Base-by-base conservation (phyloP, 2,888 invertebrate species). In the Dermolepida albohirtum region DNA sequence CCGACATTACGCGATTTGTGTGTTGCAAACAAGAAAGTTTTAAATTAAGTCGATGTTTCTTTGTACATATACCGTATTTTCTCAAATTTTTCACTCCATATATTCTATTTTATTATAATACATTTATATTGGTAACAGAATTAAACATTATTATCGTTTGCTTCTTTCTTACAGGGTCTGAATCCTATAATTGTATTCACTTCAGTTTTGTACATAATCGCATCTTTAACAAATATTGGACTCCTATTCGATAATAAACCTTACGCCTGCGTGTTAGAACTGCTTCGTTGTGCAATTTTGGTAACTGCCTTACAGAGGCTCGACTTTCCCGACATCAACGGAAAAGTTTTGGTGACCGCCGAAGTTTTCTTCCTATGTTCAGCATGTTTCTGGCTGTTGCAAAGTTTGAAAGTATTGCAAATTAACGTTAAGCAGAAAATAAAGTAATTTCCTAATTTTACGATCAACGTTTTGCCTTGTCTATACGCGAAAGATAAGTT, bases 181-280 rank as follows among this genome's bases (percentile, higher is more conserved):
- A 87, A 86, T 67, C 88, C 89, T 43, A 73, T 88, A 10, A 85
- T 87, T 2, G 88, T 89, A 1, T 80, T 88, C 11, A 81, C 86
- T 54, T 87, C 87, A 76, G 87, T 90, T 0, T 70, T 86, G 49
- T 91, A 91, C 84, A 88, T 92, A 72, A 85, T 92, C 50, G 86
- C 87, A 1, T 89, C 91, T 0, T 81, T 92, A 11, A 89, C 89
- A 0, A 84, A 89, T 22, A 90, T 92, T 57, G 92, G 92, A 0
- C 86, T 92, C 85, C 79, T 92, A 7, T 89, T 92, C 74, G 92
- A 92, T 74, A 87, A 89, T 74, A 87, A 87, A 47, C 85, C 86
- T 6, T 84, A 87, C 74, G 90, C 90, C 0, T 85, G 87, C 6
- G 76, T 87, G 1, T 82, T 90, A 40, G 93, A 93, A 81, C 85